Evolutionary conservation across 2,888 invertebrate species (phyloP).

Genomic region (Thelaira solivaga): DNA sequence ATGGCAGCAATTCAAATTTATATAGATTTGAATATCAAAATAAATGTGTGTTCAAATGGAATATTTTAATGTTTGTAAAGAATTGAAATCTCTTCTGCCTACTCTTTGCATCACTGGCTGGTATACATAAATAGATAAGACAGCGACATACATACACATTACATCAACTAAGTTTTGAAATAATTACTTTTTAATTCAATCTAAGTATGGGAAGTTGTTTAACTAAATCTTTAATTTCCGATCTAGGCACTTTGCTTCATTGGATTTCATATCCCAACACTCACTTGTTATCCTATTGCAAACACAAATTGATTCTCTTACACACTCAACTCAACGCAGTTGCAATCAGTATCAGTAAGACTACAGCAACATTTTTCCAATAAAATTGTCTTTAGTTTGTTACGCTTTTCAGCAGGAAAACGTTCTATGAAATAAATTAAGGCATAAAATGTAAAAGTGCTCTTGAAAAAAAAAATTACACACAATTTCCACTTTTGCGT

Average conservation of each 20-base stretch:
- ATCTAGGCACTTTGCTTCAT: conserved; percentile 28
- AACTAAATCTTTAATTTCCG: neutral
- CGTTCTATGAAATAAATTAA: conserved; percentile 17
- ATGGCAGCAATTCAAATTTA: too few relatives aligned
- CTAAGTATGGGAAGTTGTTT: neutral
- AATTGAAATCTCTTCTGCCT: too few relatives aligned
- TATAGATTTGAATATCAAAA: too few relatives aligned
- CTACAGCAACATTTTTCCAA: neutral
- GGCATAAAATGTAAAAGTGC: conserved; percentile 29
- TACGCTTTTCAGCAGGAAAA: conserved; percentile 49
- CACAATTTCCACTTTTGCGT: conserved; percentile 27
- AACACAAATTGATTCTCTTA: neutral
- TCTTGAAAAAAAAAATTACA: too few relatives aligned
- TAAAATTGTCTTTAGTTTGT: conserved; percentile 23
- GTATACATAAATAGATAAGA: too few relatives aligned
- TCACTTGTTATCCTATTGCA: conserved; percentile 33
- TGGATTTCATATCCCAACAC: neutral
- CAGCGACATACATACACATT: too few relatives aligned
- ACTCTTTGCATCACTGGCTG: too few relatives aligned
- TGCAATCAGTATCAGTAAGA: conserved; percentile 10
- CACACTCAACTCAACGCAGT: neutral
- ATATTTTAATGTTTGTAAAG: too few relatives aligned
- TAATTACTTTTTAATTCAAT: neutral
- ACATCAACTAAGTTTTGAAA: neutral
- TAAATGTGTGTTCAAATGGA: too few relatives aligned